phyloP scores from a whole-genome alignment of 2,888 invertebrate genomes.

The Clivina fossor region DNA sequence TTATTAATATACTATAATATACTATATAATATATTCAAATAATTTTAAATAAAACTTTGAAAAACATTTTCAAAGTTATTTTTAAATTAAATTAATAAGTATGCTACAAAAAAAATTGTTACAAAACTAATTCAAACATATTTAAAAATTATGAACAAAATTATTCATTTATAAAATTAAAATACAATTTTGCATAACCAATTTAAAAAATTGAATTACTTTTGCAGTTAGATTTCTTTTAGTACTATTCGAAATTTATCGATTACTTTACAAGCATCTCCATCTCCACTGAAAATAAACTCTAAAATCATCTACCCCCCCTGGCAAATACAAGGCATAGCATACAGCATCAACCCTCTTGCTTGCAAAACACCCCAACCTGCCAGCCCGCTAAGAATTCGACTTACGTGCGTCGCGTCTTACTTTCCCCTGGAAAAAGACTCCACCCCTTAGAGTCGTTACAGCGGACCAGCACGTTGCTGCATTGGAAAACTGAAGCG shows the following conservation, averaged over 20 bases:
- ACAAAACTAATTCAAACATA: no score
- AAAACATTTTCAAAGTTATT: no score
- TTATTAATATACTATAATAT: no score
- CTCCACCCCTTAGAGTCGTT: slow-evolving; percentile 15
- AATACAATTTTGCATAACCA: no score
- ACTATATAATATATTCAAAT: no score
- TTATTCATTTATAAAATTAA: no score
- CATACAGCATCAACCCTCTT: neutral
- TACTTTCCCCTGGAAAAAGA: slow-evolving; percentile 20
- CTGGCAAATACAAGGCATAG: neutral
- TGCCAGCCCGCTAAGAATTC: slow-evolving; percentile 1
- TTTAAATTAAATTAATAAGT: no score
- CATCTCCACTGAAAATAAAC: neutral
- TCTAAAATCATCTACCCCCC: neutral
- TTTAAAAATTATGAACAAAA: no score
- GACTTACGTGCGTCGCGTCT: slow-evolving; percentile 26
- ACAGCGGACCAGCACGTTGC: neutral
- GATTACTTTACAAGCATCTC: neutral
- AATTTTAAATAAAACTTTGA: no score
- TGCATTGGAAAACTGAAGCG: neutral
- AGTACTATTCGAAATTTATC: neutral
- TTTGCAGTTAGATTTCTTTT: no score
- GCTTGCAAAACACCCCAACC: neutral
- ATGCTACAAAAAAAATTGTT: no score
- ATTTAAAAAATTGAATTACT: no score